A percentile compares a stretch with the other conserved stretches of the same genome.
Conservation (phyloP, 2,888 invertebrate species). For the Ophion ellenae region DNA sequence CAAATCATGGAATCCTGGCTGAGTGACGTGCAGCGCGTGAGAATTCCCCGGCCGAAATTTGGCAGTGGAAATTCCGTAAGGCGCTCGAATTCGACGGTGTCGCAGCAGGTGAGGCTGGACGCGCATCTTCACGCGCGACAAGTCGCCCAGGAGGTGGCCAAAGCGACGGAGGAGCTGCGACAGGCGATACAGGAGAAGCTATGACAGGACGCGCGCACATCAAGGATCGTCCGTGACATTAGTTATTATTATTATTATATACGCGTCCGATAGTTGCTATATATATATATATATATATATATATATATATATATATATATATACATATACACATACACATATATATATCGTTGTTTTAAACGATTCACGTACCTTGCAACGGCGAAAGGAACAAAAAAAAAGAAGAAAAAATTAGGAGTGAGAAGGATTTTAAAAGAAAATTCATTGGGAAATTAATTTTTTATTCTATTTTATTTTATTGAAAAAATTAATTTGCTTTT, state of each 20-base stretch:
- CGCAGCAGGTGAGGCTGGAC: slow-evolving; percentile 86
- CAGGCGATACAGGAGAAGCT: slow-evolving; percentile 91
- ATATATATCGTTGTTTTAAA: no score
- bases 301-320: no score
- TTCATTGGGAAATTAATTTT: no score
- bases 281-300: neutral
- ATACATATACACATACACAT: no score
- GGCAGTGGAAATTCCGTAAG: slow-evolving; percentile 85
- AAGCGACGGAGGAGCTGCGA: slow-evolving; percentile 91
- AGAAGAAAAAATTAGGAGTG: neutral
- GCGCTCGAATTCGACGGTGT: slow-evolving; percentile 85
- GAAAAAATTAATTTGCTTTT: no score
- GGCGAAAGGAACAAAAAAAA: neutral
- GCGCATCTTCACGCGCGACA: slow-evolving; percentile 82
- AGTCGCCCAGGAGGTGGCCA: slow-evolving; percentile 85
- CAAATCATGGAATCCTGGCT: slow-evolving; percentile 92
- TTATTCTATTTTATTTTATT: no score
- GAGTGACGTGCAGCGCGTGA: slow-evolving; percentile 92
- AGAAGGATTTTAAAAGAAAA: no score
- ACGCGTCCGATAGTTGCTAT: neutral
- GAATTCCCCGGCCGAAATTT: slow-evolving; percentile 94
- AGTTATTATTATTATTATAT: neutral
- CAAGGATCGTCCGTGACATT: neutral
- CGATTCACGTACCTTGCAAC: slow-evolving; percentile 1
- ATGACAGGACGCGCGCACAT: slow-evolving; percentile 83